Base-by-base conservation (phyloP, 2,888 invertebrate genomes). In the Drosophila pseudotakahashii region DNA sequence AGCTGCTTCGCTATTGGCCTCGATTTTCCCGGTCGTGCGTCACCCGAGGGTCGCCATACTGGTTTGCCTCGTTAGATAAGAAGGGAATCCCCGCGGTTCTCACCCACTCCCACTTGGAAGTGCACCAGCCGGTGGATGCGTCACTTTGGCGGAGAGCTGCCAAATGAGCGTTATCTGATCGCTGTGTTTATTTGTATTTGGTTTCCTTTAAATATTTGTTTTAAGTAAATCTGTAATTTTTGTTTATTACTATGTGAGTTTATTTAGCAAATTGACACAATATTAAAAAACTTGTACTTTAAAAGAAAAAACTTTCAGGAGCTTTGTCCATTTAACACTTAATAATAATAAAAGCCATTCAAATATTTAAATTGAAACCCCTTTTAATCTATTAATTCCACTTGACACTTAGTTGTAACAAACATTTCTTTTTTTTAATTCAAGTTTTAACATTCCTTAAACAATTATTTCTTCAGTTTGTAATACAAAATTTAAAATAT, bases 1-100 rank as follows among this genome's bases (percentile, higher is more conserved):
- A 64, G 62, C 45, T 62, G 61, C 45, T 47, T 51, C 34, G 37
- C 54, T 32, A 7, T 47, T 45, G 60, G 45, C 66, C 69, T 23
- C 47, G 54, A 41, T 53, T 19, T 26, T 30, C 26, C 5, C 14
- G 58, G 58, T 41, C 10, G 54, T 26, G 58, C 19, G 58, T 39
- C 55, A 41, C 41, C 16, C 16, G 30, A 32, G 58, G 55, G 58
- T 39, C 36, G 9, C 30, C 32, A 9, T n/a, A n/a, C 7, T 19
- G 32, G 58, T 32, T 52, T 30, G 23, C 37, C 26, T 39, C 39
- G 54, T 13, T 16, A 45, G 64, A 64, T 39, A 55, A 70, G 41
- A 54, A 70, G 41, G 58, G 30, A 30, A 42, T 26, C 10, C 16
- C n/a, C 42, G 13, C 19, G 16, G 26, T 26, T 44, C 19, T 13